phyloP scores from a whole-genome alignment of 1,140 invertebrate species.

The Drosophila bocqueti region DNA sequence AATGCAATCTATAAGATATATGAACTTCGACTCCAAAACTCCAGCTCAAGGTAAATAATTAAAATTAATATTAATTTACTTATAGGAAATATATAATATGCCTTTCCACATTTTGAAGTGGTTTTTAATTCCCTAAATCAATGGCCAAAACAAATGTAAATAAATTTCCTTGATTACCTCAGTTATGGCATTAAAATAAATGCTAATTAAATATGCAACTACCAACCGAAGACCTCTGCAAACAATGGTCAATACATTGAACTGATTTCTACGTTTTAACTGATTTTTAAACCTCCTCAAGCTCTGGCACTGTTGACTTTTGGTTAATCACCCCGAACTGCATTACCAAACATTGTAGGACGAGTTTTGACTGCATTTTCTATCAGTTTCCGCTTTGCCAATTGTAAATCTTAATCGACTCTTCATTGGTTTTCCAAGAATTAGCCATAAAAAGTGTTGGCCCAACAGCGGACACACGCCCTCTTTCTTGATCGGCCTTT shows the following conservation, averaged over 20 bases:
- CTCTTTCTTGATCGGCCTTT: conserved; percentile 54
- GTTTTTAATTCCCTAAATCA: background rate
- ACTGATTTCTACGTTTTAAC: conserved; percentile 3
- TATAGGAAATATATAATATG: too few relatives aligned
- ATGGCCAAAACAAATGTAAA: background rate
- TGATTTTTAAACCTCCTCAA: conserved; percentile 13
- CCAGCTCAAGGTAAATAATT: too few relatives aligned
- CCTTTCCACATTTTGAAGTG: background rate
- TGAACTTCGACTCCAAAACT: too few relatives aligned
- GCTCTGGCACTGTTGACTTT: conserved; percentile 8
- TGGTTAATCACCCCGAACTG: conserved; percentile 16
- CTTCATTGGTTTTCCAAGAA: conserved; percentile 34
- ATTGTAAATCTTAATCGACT: conserved; percentile 52
- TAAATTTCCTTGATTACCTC: conserved; percentile 1
- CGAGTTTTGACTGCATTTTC: conserved; percentile 10
- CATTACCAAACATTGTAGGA: conserved; percentile 17
- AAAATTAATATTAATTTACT: too few relatives aligned
- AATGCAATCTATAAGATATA: background rate
- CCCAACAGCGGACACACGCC: conserved; percentile 32
- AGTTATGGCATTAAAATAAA: background rate
- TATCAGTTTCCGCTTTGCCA: conserved; percentile 37
- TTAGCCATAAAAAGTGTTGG: conserved; percentile 38
- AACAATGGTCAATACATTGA: background rate
- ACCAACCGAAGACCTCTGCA: background rate
- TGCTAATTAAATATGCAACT: conserved; percentile 40